Base-by-base conservation (phyloP, 2,888 invertebrate genomes). In the Chesias legatella region DNA sequence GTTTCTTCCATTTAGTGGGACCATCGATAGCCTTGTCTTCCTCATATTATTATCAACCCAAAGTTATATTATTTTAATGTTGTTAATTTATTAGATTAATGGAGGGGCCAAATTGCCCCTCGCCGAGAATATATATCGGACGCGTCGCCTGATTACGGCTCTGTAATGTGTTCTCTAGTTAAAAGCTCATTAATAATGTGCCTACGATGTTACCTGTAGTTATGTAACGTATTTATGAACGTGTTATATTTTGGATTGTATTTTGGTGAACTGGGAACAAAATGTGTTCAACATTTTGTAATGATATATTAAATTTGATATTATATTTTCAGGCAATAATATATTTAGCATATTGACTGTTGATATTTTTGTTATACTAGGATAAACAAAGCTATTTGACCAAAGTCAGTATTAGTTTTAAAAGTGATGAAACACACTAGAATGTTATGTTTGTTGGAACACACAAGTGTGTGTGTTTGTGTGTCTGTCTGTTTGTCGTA, bases 181-280 rank as follows among this genome's bases (percentile, higher is more conserved):
- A 62, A 67, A 77, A 81, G 84, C 83, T 84, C 84, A 83, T 80
- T 69, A 73, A 75, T 73, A 63, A 84, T 79, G 86, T 86, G 86
- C 86, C 86, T 86, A 85, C 83, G 75, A 85, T 84, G 86, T 86
- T 86, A 86, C 86, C 86, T 86, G 85, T 86, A 86, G 86, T 79
- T 84, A 64, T 74, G 67, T 67, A 67, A 67, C 52, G 76, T 77
- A 67, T 69, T 67, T 71, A 69, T 69, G 60, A 57, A 67, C 56
- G 63, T 66, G 67, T 70, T 75, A 75, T 73, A 67, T 45, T 73
- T 79, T 59, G 73, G 67, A 74, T 68, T 67, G 59, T 65, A 59
- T 66, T 70, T 73, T 60, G 64, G 63, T 65, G 75, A 68, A 79
- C 73, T 82, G 79, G 79, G 75, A 76, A n/a, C 67, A 62, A 66